Base-by-base conservation (phyloP, 2,888 invertebrate genomes). In the Xylophagus ater region DNA sequence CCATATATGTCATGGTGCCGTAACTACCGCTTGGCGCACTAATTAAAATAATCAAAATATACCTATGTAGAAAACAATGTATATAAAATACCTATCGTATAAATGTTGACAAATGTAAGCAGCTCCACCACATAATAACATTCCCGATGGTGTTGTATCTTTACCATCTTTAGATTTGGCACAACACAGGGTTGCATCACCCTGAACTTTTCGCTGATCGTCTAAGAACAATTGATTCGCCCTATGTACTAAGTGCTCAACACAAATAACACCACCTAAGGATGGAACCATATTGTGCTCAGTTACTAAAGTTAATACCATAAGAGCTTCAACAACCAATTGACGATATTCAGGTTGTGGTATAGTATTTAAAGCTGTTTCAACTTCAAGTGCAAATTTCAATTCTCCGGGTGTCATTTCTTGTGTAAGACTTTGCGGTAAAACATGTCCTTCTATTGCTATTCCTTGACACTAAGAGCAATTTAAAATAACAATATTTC, bases 331-430 rank as follows among this genome's bases (percentile, higher is more conserved):
- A 0, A 98, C 96, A 38, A 97, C 83, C 46, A 97, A 66, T 60
- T 97, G 96, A 15, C 98, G 74, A 66, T 97, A 98, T 62, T 98
- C 98, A 1, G 98, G 97, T 62, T 97, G 94, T 0, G 96, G 93
- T 53, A 99, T 94, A 35, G 87, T 82, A 62, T 97, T 98, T 35
- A 98, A 69, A 3, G 94, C 94, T 2, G 92, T 87, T 67, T 98
- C 98, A 1, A 98, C 96, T 39, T 92, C 90, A 12, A 98, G 69
- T 0, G 98, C 97, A 66, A 98, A 98, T 68, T 98, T 98, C 52
- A 97, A 67, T 67, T 98, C 98, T 28, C 94, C 94, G 0, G 94
- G 78, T 1, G 98, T 98, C 98, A 98, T 98, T 76, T 97, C 97
- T 68, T 92, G 90, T 0, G 96, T 97, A 36, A 97, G 69, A 63